Evolutionary conservation across 2,888 invertebrate species (phyloP), one percentile per base, ranked within the genome.

Genomic region (Drosophila bunnanda): DNA sequence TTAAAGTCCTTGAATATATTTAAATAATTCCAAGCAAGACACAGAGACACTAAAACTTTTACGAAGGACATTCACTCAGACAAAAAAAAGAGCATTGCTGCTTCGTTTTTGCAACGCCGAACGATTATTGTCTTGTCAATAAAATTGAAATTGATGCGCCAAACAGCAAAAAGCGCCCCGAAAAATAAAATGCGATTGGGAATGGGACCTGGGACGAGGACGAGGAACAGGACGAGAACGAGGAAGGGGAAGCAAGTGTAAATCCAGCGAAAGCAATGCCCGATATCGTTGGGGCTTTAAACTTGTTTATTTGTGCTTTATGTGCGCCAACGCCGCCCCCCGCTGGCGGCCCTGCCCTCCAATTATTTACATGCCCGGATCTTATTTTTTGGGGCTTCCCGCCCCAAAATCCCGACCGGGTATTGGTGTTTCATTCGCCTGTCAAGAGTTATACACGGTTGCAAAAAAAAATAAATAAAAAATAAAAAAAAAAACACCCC

Each of bases 81-180:
- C 32, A 36, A 28, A 80, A 38, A 34, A 34, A 32, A 86, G 80
- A 28, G 87, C 69, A 83, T 67, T 76, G 20, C 38, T 10, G 36
- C 13, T 50, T 66, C 46, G 8, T 9, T 10, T 17, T 50, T 43
- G 25, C 13, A 22, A 2, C 4, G 9, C n/a, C 32, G 15, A 22
- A 2, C 55, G 68, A 48, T 46, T 56, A 65, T 55, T 69, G 76
- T 68, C 64, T 80, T 84, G 88, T 82, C 85, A 88, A 88, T 85
- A 86, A 86, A 86, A 88, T 89, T 82, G 88, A 88, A 86, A 86
- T 86, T 89, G 85, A 89, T 89, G 89, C 89, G 88, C 62, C 82
- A 82, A 86, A 88, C 79, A 77, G 70, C 54, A 69, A 68, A 84
- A 72, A 70, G 76, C 85, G 69, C 61, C 66, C 66, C 82, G 74